Conservation (phyloP, 1,140 invertebrate species). For the Brachionus calyciflorus region DNA sequence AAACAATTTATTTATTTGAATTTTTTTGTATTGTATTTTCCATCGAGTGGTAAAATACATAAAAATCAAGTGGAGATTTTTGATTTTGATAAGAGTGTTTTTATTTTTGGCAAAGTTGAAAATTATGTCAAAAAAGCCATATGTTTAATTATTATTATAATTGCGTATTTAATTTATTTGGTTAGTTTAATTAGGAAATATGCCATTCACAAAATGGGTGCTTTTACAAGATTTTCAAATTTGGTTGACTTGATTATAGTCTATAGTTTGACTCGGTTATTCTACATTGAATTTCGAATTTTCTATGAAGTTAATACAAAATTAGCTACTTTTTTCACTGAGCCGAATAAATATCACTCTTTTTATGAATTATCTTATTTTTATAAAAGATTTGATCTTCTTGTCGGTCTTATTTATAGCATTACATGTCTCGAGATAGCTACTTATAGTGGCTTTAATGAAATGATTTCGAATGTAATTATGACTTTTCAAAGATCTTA, state of each 20-base stretch:
- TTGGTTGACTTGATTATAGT: not conserved
- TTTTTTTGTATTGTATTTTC: slow-evolving; percentile 36
- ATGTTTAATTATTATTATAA: not conserved
- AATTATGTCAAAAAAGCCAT: not conserved
- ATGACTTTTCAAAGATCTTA: slow-evolving; percentile 36
- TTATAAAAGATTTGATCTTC: slow-evolving; percentile 1
- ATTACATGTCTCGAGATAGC: not conserved
- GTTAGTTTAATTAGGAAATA: not conserved
- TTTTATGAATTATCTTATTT: slow-evolving; percentile 20
- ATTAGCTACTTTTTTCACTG: not conserved
- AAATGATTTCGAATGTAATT: slow-evolving; percentile 36
- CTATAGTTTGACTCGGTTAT: not conserved
- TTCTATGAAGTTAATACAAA: not conserved
- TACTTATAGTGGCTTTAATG: not conserved
- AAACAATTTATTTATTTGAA: slow-evolving; percentile 38
- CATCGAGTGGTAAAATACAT: slow-evolving; percentile 14
- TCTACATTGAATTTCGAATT: slow-evolving; percentile 18
- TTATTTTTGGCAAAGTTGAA: not conserved
- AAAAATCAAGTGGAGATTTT: not conserved
- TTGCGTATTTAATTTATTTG: slow-evolving; percentile 7
- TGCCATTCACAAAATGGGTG: not conserved
- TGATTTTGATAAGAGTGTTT: slow-evolving; percentile 14
- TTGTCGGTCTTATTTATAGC: slow-evolving; percentile 23
- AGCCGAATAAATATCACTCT: not conserved
- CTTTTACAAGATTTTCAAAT: not conserved